phyloP scores from a whole-genome alignment of 2,888 invertebrate genomes.

The Cryptocephalus moraei region DNA sequence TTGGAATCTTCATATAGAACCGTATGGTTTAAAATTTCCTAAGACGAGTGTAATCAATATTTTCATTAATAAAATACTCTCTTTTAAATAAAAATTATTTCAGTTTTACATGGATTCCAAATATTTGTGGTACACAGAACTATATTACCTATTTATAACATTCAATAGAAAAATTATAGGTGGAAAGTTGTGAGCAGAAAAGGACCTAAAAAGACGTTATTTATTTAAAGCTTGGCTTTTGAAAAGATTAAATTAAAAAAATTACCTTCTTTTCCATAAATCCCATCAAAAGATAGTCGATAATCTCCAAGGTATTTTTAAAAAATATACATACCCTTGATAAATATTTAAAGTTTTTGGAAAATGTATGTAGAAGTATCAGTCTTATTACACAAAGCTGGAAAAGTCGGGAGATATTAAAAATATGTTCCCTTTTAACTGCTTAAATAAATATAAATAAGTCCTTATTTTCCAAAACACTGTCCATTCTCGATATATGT shows the following conservation, averaged over 20 bases:
- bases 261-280: neutral
- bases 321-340: conserved; percentile 7
- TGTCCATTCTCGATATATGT: too few relatives aligned
- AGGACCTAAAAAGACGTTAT: conserved; percentile 17
- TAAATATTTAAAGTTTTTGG: conserved; percentile 9
- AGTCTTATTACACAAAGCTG: conserved; percentile 26
- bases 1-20: conserved; percentile 2
- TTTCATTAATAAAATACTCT: too few relatives aligned
- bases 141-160: conserved; percentile 16
- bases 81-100: too few relatives aligned
- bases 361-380: conserved; percentile 22
- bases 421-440: neutral
- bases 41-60: too few relatives aligned
- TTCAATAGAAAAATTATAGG: conserved; percentile 11
- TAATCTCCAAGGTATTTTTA: conserved; percentile 1
- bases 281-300: conserved; percentile 2
- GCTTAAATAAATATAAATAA: neutral
- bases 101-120: conserved; percentile 3
- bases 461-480: too few relatives aligned
- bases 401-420: conserved; percentile 7
- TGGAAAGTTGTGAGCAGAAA: conserved; percentile 14
- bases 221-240: neutral
- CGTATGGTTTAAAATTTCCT: neutral
- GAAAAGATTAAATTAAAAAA: neutral
- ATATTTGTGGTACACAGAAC: conserved; percentile 14